Conservation (phyloP, 2,888 invertebrate species). For the Hirudinaria manillensis region DNA sequence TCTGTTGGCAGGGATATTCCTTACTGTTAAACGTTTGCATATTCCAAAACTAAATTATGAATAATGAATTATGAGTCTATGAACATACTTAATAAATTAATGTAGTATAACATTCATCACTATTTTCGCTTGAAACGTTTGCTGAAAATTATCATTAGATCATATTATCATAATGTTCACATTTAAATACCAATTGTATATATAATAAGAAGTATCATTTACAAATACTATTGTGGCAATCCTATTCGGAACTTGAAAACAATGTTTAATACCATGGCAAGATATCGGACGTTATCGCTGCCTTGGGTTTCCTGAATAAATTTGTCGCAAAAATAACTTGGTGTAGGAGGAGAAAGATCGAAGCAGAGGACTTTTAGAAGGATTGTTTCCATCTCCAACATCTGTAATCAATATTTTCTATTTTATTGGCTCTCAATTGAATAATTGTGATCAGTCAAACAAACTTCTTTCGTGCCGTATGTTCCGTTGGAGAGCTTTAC, state of each 20-base stretch:
- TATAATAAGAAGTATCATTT: not conserved
- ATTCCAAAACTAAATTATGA: constrained; percentile 20
- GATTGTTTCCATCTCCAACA: constrained; percentile 53
- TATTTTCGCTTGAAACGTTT: no score
- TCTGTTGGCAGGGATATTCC: constrained; percentile 8
- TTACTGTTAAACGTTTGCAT: no score
- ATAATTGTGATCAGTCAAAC: not conserved
- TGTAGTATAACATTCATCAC: no score
- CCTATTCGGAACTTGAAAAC: no score
- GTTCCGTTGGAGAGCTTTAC: constrained; percentile 13
- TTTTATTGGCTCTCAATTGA: not conserved
- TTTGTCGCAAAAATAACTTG: constrained; percentile 72
- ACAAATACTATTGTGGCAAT: no score
- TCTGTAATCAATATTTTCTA: not conserved
- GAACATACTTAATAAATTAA: no score
- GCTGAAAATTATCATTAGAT: not conserved
- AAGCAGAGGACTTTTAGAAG: constrained; percentile 82
- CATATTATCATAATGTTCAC: not conserved
- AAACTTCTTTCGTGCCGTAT: constrained; percentile 14
- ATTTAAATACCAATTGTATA: not conserved
- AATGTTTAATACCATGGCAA: constrained; percentile 10
- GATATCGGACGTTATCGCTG: not conserved
- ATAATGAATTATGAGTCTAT: no score
- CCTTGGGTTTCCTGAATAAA: constrained; percentile 43
- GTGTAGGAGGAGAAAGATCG: constrained; percentile 81